These are phyloP conservation scores for Agapornis roseicollis DNA, from an alignment of 2,113 vertebrate species.

Conservation along the genomic window DNA sequence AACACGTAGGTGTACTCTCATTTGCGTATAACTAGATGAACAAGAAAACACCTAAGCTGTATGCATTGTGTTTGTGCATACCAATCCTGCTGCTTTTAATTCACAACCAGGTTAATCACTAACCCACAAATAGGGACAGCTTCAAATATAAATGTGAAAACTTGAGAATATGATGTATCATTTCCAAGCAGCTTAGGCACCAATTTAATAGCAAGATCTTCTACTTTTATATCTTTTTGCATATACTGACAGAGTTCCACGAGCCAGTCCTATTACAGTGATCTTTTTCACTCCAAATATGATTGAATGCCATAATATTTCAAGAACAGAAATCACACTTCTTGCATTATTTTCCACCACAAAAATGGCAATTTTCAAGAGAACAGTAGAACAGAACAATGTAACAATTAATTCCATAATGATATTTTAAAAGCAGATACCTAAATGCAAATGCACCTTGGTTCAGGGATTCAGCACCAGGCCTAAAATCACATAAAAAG, in stretches of 20 bases:
- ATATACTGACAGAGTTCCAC: not conserved
- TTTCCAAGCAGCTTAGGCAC: not conserved
- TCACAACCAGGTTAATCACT: not conserved
- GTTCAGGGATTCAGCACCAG: not conserved
- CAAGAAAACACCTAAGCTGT: not conserved
- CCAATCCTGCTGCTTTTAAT: not conserved
- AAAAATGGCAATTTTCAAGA: not conserved
- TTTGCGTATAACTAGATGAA: not conserved
- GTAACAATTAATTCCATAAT: not conserved
- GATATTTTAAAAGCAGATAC: not conserved
- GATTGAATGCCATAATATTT: not conserved
- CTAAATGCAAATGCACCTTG: not conserved
- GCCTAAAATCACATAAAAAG: not conserved
- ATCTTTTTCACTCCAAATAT: not conserved
- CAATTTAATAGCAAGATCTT: not conserved
- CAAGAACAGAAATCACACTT: not conserved
- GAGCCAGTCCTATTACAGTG: not conserved
- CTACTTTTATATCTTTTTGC: not conserved
- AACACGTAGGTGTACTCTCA: not conserved
- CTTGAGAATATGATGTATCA: not conserved
- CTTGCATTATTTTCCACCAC: not conserved
- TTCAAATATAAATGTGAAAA: not conserved
- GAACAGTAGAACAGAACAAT: not conserved
- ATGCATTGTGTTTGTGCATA: not conserved
- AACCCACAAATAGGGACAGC: not conserved